These are phyloP conservation scores for Marronus borbonicus DNA, from an alignment of 2,888 invertebrate species.

Conservation along the genomic window DNA sequence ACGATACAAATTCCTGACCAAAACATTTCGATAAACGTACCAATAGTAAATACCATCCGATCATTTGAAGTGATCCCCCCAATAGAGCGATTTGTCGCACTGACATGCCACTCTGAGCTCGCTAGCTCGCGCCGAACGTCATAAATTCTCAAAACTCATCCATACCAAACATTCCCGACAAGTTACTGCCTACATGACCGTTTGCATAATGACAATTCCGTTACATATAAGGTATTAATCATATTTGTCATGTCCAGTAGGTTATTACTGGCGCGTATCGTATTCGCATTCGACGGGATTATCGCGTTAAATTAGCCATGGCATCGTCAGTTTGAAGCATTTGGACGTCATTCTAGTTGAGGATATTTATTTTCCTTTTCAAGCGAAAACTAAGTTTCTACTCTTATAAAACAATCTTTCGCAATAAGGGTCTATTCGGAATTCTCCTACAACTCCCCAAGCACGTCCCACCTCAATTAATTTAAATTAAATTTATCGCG, in stretches of 20 bases:
- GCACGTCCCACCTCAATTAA: conserved; percentile 46
- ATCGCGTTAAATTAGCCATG: no score
- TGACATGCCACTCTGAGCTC: not conserved
- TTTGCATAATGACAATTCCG: no score
- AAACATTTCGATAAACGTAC: no score
- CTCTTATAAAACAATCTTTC: not conserved
- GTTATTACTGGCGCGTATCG: not conserved
- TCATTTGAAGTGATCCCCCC: not conserved
- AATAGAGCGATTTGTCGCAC: not conserved
- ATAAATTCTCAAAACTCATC: not conserved
- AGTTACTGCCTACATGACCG: no score
- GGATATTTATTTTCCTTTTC: no score
- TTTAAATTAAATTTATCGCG: conserved; percentile 52
- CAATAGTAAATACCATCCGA: no score
- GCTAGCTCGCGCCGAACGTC: not conserved
- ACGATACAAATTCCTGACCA: no score
- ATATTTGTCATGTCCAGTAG: conserved; percentile 6
- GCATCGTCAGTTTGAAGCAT: no score
- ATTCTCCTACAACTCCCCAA: not conserved
- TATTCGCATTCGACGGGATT: no score
- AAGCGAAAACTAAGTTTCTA: no score
- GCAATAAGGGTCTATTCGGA: no score
- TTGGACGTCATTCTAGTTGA: no score
- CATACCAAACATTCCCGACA: not conserved
- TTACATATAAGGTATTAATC: not conserved